Evolutionary conservation across 2,888 invertebrate species (phyloP).

Genomic region (Troilus luridus): DNA sequence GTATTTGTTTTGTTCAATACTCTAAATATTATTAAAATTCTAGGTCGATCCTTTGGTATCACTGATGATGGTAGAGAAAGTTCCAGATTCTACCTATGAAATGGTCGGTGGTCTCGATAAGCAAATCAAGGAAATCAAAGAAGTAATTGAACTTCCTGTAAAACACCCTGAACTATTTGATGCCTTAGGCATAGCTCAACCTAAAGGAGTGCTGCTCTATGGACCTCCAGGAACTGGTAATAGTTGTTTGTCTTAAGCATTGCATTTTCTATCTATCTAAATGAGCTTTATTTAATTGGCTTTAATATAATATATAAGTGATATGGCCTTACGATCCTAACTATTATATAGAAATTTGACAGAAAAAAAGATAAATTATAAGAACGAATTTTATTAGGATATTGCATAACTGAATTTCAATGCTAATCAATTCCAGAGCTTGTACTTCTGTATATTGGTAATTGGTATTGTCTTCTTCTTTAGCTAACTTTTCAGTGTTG

Average conservation of each 20-base stretch:
- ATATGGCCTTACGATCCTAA: too few relatives aligned
- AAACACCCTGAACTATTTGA: constrained; percentile 99
- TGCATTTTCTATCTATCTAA: too few relatives aligned
- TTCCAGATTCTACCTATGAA: constrained; percentile 99
- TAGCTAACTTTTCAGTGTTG: too few relatives aligned
- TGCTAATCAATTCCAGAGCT: too few relatives aligned
- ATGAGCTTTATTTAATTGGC: too few relatives aligned
- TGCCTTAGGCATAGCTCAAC: constrained; percentile 98
- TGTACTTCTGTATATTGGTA: too few relatives aligned
- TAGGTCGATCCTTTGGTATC: constrained; percentile 97
- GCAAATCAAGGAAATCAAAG: constrained; percentile 99
- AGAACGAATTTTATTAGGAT: too few relatives aligned
- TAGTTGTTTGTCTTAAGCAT: neutral
- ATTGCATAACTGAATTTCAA: too few relatives aligned
- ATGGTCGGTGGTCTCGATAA: constrained; percentile 99
- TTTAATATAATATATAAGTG: too few relatives aligned
- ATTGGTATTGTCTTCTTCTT: too few relatives aligned
- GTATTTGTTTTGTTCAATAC: neutral
- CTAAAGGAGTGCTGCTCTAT: constrained; percentile 96
- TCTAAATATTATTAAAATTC: neutral
- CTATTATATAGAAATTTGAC: too few relatives aligned
- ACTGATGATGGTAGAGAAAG: constrained; percentile 99
- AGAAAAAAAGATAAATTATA: too few relatives aligned
- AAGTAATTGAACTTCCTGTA: constrained; percentile 98
- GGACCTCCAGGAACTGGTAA: constrained; percentile 91